Evolutionary conservation across 2,888 invertebrate genomes (phyloP), one percentile per base, ranked within the genome.

Genomic region (Lithodes maja): DNA sequence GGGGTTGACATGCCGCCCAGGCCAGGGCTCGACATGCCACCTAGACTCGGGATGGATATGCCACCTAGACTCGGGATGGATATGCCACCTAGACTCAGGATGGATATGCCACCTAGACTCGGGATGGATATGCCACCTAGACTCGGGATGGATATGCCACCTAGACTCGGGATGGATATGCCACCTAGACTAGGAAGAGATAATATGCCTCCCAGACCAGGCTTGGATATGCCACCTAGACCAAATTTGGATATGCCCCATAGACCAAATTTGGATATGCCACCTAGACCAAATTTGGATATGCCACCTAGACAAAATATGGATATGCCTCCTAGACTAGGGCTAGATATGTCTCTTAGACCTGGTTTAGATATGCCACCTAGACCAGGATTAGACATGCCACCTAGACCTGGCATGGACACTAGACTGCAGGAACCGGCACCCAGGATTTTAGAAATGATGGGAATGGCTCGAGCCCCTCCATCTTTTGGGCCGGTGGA

Each of bases 401-500:
- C 61, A 61, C 61, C 61, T 12, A 61, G 12, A 61, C 12, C 61
- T 7, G 61, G 61, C 33, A 50, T 50, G 61, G 15, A 61, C 50
- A 84, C 33, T 15, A 88, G 88, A 80, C 81, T 88, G 79, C 74
- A 81, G 61, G 88, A 88, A 77, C 85, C 88, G 69, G 84, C 85
- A 74, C 85, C 88, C 17, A 84, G 88, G 68, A 88, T 88, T 55
- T 12, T 84, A 68, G 88, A 88, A 68, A 88, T 84, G 80, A 88
- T 88, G 88, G 88, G 88, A 9, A 84, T 88, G 81, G 79, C 88
- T 17, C 71, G 81, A 50, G 80, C 88, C 17, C 81, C 85, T 50
- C 85, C 88, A 52, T 88, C 88, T 17, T 88, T 85, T 88, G 88
- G 88, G 33, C 88, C 80, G 68, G 88, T 85, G 7, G 88, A 88